Evolutionary conservation across 2,888 invertebrate genomes (phyloP).

Genomic region (Hypomecis atomaria): DNA sequence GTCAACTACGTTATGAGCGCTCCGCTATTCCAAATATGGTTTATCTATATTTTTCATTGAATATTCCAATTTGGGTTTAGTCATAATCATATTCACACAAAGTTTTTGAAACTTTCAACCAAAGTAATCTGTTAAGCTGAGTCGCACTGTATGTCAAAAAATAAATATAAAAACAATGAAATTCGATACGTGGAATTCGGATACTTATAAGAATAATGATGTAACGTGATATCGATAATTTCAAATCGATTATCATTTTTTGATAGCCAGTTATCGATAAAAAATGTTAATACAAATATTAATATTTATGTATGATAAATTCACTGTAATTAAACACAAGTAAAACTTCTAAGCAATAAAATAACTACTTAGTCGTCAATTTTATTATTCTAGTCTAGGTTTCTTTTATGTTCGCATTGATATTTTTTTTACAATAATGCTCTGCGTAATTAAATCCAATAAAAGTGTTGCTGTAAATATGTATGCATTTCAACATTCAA

Average conservation of each 20-base stretch:
- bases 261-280: constrained; percentile 16
- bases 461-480: too few relatives aligned
- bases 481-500: too few relatives aligned
- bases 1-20: too few relatives aligned
- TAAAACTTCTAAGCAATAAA: background rate
- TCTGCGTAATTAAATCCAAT: too few relatives aligned
- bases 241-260: constrained; percentile 25
- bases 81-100: too few relatives aligned
- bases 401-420: background rate
- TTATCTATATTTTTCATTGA: too few relatives aligned
- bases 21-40: too few relatives aligned
- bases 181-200: constrained; percentile 31
- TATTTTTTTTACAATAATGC: too few relatives aligned
- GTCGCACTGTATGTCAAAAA: constrained; percentile 6
- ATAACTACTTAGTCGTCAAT: too few relatives aligned
- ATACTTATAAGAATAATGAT: constrained; percentile 26
- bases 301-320: background rate
- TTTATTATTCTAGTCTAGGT: background rate
- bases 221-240: constrained; percentile 33
- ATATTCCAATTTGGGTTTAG: too few relatives aligned
- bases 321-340: constrained; percentile 1
- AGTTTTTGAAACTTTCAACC: too few relatives aligned
- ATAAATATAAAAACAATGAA: constrained; percentile 28
- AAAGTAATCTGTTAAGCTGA: background rate
- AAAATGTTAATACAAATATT: constrained; percentile 7